phyloP scores from a whole-genome alignment of 2,113 vertebrate species.

The Atrichornis clamosus region DNA sequence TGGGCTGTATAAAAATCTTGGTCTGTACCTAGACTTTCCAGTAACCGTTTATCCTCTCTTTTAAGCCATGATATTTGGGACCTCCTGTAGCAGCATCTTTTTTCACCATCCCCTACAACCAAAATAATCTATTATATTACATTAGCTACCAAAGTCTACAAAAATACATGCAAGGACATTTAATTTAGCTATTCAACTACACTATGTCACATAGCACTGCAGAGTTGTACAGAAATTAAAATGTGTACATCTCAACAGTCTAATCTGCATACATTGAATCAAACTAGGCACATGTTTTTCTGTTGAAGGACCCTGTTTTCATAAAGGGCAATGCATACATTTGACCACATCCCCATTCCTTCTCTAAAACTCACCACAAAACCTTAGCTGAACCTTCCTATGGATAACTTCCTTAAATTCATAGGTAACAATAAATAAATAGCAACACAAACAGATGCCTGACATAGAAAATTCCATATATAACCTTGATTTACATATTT shows the following conservation, averaged over 20 bases:
- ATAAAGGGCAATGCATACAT: neutral
- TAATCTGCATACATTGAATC: neutral
- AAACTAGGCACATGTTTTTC: neutral
- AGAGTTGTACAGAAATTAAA: neutral
- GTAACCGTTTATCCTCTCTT: neutral
- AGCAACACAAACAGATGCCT: neutral
- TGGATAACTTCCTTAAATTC: neutral
- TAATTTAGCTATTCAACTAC: neutral
- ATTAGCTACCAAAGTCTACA: neutral
- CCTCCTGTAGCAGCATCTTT: neutral
- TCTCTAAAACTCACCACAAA: neutral
- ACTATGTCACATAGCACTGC: neutral
- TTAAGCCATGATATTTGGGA: neutral
- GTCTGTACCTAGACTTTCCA: neutral
- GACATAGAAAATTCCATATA: neutral
- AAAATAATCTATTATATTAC: neutral
- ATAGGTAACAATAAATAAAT: neutral
- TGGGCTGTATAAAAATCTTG: neutral
- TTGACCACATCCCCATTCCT: neutral
- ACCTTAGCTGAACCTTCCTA: neutral
- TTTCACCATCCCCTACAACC: neutral
- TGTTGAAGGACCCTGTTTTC: neutral
- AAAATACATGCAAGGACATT: neutral
- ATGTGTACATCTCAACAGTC: neutral
- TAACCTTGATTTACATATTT: neutral